Evolutionary conservation across 2,888 invertebrate genomes (phyloP), one percentile per base, ranked within the genome.

Genomic region (Drosophila cracens): DNA sequence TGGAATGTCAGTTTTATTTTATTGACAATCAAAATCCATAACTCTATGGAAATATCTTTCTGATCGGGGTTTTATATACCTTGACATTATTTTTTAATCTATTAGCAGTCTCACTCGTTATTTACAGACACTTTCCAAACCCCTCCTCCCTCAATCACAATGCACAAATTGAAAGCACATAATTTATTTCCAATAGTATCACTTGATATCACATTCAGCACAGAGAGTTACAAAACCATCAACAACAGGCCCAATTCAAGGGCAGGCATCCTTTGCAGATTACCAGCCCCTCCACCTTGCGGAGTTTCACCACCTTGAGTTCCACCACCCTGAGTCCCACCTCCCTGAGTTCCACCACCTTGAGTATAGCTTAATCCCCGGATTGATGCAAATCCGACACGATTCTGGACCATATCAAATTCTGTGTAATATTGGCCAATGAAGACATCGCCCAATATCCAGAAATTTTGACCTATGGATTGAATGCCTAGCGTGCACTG

Each of bases 381-480:
- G 49, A 95, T 94, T 74, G 92, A 91, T 34, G 99, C 98, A 93
- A 99, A 98, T 69, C 98, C 99, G 89, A 99, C 94, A 59, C 97
- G 95, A 89, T 95, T 94, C 89, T 97, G 96, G 70, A 95, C 96
- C 92, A 97, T 94, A 94, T 99, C 98, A 93, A 98, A 99, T 94
- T 97, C 97, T 0, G 98, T 97, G 94, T 99, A 99, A 94, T 95
- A 99, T 90, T 95, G 96, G 61, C 98, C 98, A 92, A 99, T 97
- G 94, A 99, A 99, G 76, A 98, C 97, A 94, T 99, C 99, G 69
- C 99, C 98, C 81, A 99, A 94, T 93, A 99, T 99, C 99, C 99
- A 99, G 82, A 98, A 94, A 0, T 63, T 29, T 0, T 34, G 67
- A 97, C 95, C 93, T 98, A 98, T 90, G 0, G 16, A 97, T 95